phyloP scores from a whole-genome alignment of 2,888 invertebrate genomes.

The Tetropium fuscum region DNA sequence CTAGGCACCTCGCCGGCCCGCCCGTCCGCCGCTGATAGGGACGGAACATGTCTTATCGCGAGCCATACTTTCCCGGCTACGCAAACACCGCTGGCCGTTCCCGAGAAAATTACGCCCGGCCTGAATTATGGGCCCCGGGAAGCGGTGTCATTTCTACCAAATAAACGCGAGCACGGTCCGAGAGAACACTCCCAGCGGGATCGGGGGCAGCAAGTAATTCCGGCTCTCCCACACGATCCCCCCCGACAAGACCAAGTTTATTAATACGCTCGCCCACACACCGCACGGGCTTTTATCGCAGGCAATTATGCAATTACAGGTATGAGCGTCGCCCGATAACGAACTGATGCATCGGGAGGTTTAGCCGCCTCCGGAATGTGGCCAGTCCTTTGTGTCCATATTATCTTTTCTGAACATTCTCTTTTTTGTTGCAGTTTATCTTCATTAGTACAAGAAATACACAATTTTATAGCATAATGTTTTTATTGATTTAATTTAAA shows the following conservation, averaged over 20 bases:
- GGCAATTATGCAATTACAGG: conserved; percentile 35
- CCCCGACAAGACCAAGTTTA: conserved; percentile 24
- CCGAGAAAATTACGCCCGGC: conserved; percentile 57
- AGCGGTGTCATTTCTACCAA: conserved; percentile 20
- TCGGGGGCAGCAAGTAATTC: neutral
- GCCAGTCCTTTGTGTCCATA: too few relatives aligned
- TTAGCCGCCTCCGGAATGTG: neutral
- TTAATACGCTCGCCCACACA: conserved; percentile 21
- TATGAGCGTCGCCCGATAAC: conserved; percentile 11
- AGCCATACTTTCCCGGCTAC: conserved; percentile 57
- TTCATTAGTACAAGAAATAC: too few relatives aligned
- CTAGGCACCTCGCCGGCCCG: conserved; percentile 42
- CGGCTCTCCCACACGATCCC: conserved; percentile 4
- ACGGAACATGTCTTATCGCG: conserved; percentile 63
- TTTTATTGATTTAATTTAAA: too few relatives aligned
- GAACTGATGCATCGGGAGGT: conserved; percentile 3
- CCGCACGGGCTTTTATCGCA: conserved; percentile 26
- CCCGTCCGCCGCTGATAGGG: conserved; percentile 53
- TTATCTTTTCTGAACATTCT: too few relatives aligned
- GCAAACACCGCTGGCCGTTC: conserved; percentile 51
- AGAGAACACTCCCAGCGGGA: conserved; percentile 10
- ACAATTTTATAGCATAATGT: too few relatives aligned
- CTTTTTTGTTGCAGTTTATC: too few relatives aligned
- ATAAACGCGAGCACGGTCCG: neutral
- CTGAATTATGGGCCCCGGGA: conserved; percentile 54